Conservation (phyloP, 2,888 invertebrate species). For the Tridacna crocea region DNA sequence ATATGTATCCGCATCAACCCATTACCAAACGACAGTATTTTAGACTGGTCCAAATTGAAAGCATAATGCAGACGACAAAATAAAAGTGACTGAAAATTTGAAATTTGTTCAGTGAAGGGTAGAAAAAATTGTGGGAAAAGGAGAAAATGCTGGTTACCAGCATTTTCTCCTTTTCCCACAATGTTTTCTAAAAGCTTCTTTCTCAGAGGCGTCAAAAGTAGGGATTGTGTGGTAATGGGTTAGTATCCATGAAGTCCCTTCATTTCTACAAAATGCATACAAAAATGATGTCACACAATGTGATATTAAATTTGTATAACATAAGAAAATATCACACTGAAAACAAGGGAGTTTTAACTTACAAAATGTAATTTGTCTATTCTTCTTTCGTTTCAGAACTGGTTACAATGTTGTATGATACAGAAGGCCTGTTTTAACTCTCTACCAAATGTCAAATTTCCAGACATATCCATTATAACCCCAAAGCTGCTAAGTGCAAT, state of each 20-base stretch:
- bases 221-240: too few species aligned
- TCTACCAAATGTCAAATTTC: too few species aligned
- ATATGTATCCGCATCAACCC: too few species aligned
- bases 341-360: too few species aligned
- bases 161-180: not conserved
- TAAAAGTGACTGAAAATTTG: not conserved
- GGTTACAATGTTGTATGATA: conserved; percentile 1
- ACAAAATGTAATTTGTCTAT: not conserved
- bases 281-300: too few species aligned
- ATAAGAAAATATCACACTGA: too few species aligned
- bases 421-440: not conserved
- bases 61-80: not conserved
- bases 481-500: too few species aligned
- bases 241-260: too few species aligned
- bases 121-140: conserved; percentile 5
- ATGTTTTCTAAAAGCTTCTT: not conserved
- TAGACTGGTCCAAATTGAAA: not conserved
- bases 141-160: conserved; percentile 1
- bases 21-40: not conserved
- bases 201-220: too few species aligned
- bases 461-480: too few species aligned
- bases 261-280: too few species aligned
- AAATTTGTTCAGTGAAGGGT: not conserved
- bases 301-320: too few species aligned
- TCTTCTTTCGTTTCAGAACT: not conserved